Conservation (phyloP, 2,113 vertebrate species). For the Pungitius pungitius region DNA sequence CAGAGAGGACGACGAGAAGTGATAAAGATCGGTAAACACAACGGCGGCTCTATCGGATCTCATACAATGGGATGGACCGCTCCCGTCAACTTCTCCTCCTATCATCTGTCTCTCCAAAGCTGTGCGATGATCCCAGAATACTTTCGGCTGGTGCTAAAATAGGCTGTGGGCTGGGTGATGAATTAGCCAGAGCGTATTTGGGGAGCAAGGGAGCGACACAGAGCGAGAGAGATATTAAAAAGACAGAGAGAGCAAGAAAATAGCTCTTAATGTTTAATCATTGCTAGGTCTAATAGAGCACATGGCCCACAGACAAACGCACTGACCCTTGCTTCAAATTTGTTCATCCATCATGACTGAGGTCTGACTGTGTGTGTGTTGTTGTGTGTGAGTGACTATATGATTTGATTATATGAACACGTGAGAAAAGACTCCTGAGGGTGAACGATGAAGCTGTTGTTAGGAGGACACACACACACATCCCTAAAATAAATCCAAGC, state of each 20-base stretch:
- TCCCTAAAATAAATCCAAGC: background rate
- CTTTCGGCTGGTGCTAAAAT: conserved; percentile 60
- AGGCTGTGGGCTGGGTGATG: conserved; percentile 58
- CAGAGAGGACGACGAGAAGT: background rate
- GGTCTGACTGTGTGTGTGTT: conserved; percentile 11
- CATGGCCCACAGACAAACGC: conserved; percentile 47
- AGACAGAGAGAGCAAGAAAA: conserved; percentile 30
- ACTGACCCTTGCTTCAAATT: conserved; percentile 36
- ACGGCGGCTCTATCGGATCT: conserved; percentile 18
- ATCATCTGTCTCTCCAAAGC: conserved; percentile 50
- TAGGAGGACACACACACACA: conserved; percentile 10
- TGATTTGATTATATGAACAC: conserved; percentile 43
- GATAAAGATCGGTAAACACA: conserved; percentile 4
- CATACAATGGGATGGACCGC: conserved; percentile 34
- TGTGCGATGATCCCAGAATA: conserved; percentile 63
- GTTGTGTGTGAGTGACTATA: conserved; percentile 19
- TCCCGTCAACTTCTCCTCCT: conserved; percentile 24
- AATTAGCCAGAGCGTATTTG: conserved; percentile 60
- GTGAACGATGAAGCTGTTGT: conserved; percentile 12
- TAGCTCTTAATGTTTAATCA: conserved; percentile 66
- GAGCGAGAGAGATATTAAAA: background rate
- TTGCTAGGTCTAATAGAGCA: conserved; percentile 47
- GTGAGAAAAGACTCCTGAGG: conserved; percentile 14
- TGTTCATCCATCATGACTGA: conserved; percentile 47
- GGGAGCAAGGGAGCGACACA: conserved; percentile 37